A percentile compares a stretch with the other conserved stretches of the same genome.
Conservation (phyloP, 2,113 vertebrate species). For the Sphyrna mokarran region DNA sequence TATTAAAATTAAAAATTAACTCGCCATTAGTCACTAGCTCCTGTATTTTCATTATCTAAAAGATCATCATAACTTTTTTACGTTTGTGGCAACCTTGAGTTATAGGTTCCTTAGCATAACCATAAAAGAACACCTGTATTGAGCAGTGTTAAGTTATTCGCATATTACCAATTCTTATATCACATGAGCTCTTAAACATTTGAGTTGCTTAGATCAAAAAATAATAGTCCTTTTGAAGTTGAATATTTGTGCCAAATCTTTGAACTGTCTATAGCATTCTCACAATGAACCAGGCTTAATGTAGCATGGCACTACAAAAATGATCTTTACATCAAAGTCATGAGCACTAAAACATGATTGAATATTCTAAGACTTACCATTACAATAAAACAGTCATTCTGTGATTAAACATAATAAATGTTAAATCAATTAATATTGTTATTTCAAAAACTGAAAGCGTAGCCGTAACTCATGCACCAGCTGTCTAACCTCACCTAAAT, state of each 20-base stretch:
- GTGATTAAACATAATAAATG: constrained; percentile 4
- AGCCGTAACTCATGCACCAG: neutral
- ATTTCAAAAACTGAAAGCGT: constrained; percentile 14
- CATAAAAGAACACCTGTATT: constrained; percentile 35
- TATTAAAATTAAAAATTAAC: constrained; percentile 29
- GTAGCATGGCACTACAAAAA: constrained; percentile 14
- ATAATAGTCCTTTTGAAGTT: constrained; percentile 32
- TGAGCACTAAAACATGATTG: neutral
- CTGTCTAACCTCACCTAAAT: neutral
- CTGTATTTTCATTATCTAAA: constrained; percentile 18
- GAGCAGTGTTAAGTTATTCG: neutral
- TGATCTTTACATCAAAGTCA: constrained; percentile 32
- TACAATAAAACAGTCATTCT: neutral
- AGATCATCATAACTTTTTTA: constrained; percentile 3
- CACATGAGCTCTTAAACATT: constrained; percentile 13
- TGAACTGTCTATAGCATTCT: neutral
- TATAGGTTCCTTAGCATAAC: neutral
- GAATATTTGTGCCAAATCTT: constrained; percentile 32
- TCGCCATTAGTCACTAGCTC: neutral
- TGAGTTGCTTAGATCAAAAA: constrained; percentile 32
- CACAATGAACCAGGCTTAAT: constrained; percentile 13
- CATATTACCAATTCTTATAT: constrained; percentile 25
- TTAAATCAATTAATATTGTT: neutral
- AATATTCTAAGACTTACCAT: constrained; percentile 7
- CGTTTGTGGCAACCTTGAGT: neutral